A percentile compares a stretch with the other conserved stretches of the same genome.
Evolutionary conservation across 1,140 invertebrate species (phyloP).

Genomic region (Brachionus koreanus): DNA sequence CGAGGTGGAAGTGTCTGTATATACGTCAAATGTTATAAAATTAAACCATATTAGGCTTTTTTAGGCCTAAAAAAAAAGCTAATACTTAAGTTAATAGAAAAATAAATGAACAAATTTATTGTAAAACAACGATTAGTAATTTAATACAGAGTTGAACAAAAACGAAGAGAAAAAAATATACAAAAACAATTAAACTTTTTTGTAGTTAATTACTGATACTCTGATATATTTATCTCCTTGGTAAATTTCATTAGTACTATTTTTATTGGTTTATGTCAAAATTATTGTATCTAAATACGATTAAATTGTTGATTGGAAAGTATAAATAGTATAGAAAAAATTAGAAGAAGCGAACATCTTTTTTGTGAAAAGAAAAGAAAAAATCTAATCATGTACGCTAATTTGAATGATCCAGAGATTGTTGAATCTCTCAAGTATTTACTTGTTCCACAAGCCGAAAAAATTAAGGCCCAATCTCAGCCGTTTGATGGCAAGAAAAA

Average conservation of each 20-base stretch:
- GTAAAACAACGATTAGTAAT: background rate
- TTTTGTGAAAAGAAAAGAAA: background rate
- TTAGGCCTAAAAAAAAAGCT: too few species aligned
- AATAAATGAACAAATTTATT: too few species aligned
- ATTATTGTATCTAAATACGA: background rate
- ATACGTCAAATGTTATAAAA: too few species aligned
- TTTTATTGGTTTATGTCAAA: background rate
- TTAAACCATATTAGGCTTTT: too few species aligned
- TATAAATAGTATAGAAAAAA: background rate
- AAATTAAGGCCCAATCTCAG: conserved; percentile 70
- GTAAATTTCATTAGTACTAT: background rate
- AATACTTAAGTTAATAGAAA: too few species aligned
- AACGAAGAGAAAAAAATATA: too few species aligned
- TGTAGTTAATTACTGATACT: background rate
- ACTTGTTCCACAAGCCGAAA: conserved; percentile 18
- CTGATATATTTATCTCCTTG: background rate
- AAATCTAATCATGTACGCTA: background rate
- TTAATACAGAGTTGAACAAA: background rate
- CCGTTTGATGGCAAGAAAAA: conserved; percentile 99
- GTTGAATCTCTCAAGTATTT: conserved; percentile 44
- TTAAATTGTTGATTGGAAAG: background rate
- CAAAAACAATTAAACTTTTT: background rate
- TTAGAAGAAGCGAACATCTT: background rate
- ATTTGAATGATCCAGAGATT: conserved; percentile 43
- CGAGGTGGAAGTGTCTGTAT: too few species aligned